phyloP scores from a whole-genome alignment of 2,113 vertebrate species.

The Phrynocephalus versicolor region DNA sequence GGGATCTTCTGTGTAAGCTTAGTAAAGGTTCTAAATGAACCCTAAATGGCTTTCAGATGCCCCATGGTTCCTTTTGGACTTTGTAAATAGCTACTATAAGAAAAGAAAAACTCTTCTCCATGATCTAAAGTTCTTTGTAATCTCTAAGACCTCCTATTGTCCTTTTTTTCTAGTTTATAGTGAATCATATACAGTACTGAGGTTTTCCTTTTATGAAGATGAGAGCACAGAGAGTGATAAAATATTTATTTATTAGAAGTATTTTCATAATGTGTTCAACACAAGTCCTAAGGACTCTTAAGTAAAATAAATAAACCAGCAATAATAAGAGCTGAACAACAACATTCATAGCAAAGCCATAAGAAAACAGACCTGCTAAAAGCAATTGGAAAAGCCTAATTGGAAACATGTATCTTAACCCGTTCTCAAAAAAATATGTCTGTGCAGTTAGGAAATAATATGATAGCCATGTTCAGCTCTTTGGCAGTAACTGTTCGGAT shows the following conservation, averaged over 20 bases:
- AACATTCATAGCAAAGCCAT: not conserved
- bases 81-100: not conserved
- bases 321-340: not conserved
- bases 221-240: not conserved
- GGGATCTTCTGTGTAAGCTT: not conserved
- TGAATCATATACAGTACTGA: not conserved
- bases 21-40: not conserved
- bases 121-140: not conserved
- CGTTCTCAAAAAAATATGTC: not conserved
- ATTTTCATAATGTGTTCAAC: not conserved
- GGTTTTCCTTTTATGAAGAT: not conserved
- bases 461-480: not conserved
- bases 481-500: not conserved
- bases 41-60: not conserved
- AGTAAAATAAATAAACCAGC: too few relatives aligned
- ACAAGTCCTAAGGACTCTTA: not conserved
- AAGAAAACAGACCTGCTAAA: not conserved
- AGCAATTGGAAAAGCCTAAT: not conserved
- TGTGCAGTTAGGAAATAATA: not conserved
- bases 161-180: too few relatives aligned
- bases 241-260: not conserved
- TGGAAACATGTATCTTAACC: not conserved
- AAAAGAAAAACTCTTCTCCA: not conserved
- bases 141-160: too few relatives aligned
- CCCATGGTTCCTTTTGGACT: not conserved